Evolutionary conservation across 2,797 vertebrate genomes (phyloP).

Genomic region (Trachurus trachurus): DNA sequence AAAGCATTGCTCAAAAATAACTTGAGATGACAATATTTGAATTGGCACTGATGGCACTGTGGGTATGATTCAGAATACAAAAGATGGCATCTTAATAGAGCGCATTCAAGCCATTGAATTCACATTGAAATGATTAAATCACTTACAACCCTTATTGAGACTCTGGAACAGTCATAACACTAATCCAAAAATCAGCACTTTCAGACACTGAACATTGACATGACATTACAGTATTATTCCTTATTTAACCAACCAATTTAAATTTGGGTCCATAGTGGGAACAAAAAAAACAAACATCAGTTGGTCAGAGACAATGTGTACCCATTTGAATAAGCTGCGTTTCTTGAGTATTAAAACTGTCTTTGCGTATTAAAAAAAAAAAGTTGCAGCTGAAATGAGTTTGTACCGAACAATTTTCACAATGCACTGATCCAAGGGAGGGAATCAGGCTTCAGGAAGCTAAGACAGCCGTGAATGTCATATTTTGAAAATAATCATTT

Average conservation of each 20-base stretch:
- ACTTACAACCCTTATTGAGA: slow-evolving; percentile 42
- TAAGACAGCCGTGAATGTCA: slow-evolving; percentile 61
- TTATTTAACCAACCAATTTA: slow-evolving; percentile 24
- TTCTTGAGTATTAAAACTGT: neutral
- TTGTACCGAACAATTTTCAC: slow-evolving; percentile 31
- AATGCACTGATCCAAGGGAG: slow-evolving; percentile 7
- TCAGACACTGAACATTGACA: slow-evolving; percentile 13
- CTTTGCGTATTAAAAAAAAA: neutral
- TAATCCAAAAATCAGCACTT: slow-evolving; percentile 44
- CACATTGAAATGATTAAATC: slow-evolving; percentile 70
- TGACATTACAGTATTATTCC: slow-evolving; percentile 20
- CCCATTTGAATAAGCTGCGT: slow-evolving; percentile 27
- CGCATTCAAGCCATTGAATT: slow-evolving; percentile 71
- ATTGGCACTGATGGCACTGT: slow-evolving; percentile 74
- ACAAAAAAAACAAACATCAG: slow-evolving; percentile 6
- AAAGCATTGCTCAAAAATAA: slow-evolving; percentile 77
- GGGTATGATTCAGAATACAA: slow-evolving; percentile 69
- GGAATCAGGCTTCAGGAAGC: slow-evolving; percentile 30
- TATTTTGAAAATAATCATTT: slow-evolving; percentile 18
- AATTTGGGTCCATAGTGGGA: neutral
- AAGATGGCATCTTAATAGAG: slow-evolving; percentile 62
- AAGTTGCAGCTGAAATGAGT: slow-evolving; percentile 21
- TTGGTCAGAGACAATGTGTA: slow-evolving; percentile 19
- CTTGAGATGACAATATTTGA: slow-evolving; percentile 79
- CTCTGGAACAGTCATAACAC: slow-evolving; percentile 19